Percentiles rank a stretch among this genome's conserved stretches.
Evolutionary conservation across 1,140 invertebrate species (phyloP).

Genomic region (Bombus soroeensis): DNA sequence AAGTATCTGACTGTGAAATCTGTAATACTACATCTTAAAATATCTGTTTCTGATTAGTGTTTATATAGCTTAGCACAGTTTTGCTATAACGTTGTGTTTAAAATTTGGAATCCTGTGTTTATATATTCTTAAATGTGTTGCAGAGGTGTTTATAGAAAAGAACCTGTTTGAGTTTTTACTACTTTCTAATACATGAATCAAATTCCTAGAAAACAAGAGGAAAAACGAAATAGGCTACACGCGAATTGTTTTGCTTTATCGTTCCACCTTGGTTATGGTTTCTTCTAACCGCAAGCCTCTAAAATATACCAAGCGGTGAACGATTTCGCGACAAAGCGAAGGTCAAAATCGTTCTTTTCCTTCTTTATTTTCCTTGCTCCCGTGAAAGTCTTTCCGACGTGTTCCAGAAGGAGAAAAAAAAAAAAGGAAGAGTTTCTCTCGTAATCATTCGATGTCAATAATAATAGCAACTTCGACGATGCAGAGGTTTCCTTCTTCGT

Average conservation of each 20-base stretch:
- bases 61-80: neutral
- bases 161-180: neutral
- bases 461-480: conserved; percentile 43
- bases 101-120: neutral
- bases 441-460: conserved; percentile 39
- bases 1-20: neutral
- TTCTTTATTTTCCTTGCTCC: neutral
- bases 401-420: neutral
- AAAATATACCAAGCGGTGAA: neutral
- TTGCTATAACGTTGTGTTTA: neutral
- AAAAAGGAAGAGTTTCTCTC: neutral
- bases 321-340: neutral
- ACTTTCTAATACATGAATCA: neutral
- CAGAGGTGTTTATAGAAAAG: neutral
- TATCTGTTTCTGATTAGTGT: neutral
- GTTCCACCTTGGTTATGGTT: neutral
- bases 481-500: conserved; percentile 41
- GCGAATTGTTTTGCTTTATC: neutral
- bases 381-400: neutral
- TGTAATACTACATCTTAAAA: neutral
- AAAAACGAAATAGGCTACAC: neutral
- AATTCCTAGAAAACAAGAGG: neutral
- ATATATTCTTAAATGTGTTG: neutral
- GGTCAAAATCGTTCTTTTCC: neutral
- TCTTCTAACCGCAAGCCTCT: neutral